Evolutionary conservation across 2,888 invertebrate species (phyloP), one percentile per base, ranked within the genome.

Genomic region (Caenorhabditis sp.): DNA sequence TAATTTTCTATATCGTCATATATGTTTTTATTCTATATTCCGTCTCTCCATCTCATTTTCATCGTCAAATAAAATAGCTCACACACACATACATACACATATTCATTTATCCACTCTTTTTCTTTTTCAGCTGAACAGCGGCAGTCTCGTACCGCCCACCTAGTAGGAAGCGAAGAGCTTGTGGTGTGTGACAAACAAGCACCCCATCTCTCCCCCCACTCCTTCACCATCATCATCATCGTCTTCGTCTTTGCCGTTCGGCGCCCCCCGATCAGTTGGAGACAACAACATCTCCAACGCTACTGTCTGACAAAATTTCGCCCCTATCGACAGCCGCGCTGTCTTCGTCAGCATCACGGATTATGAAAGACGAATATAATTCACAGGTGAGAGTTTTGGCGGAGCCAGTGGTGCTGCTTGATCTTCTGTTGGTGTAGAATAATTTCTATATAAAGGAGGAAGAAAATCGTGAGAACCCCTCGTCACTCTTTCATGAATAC

Each of bases 361-460:
- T 69, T 26, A 84, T 84, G 84, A 84, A 81, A 77, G 84, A 84
- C 24, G 84, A 84, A 14, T 77, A 84, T 41, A 63, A 63, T 28
- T 73, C 80, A 24, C 84, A 84, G 84, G 84, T 80, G 38, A 26
- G 19, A 3, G 4, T 31, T n/a, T 68, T n/a, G n/a, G n/a, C n/a
- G n/a, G n/a, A n/a, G n/a, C n/a, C n/a, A n/a, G n/a, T n/a, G n/a
- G n/a, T n/a, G n/a, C n/a, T n/a, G n/a, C n/a, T n/a, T n/a, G n/a
- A 31, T 31, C 7, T 31, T 31, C 31, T 31, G 4, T 31, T 31
- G 31, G 31, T 31, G 5, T 49, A n/a, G 19, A 49, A 19, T 19
- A 49, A 69, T n/a, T n/a, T n/a, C 35, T 38, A 2, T 24, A 0
- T 4, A 19, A 54, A 56, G 14, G 26, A 54, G 8, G 12, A 41